Conservation (phyloP, 2,888 invertebrate species). For the Cheilosia variabilis region DNA sequence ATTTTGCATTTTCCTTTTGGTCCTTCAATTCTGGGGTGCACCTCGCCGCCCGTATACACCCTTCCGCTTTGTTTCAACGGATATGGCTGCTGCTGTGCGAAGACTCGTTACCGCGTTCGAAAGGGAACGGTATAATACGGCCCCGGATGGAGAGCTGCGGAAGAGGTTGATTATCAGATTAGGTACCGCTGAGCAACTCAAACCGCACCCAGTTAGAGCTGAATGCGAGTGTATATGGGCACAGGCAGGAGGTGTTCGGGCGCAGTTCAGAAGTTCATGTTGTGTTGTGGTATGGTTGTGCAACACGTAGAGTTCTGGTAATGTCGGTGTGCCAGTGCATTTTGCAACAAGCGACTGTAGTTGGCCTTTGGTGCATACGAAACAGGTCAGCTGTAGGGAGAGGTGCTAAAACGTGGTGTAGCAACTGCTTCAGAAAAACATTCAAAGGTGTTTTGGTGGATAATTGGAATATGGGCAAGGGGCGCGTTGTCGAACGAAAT, state of each 20-base stretch:
- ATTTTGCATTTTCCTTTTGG: slow-evolving; percentile 10
- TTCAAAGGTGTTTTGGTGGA: slow-evolving; percentile 4
- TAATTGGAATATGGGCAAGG: neutral
- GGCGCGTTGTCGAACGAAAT: slow-evolving; percentile 14
- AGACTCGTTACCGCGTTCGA: slow-evolving; percentile 39
- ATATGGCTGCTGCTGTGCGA: slow-evolving; percentile 16
- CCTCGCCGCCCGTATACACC: neutral
- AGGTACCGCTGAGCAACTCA: slow-evolving; percentile 67
- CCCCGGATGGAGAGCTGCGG: slow-evolving; percentile 42
- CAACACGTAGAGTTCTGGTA: slow-evolving; percentile 45
- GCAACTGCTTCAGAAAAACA: slow-evolving; percentile 8
- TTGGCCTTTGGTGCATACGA: neutral
- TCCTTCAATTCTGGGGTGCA: slow-evolving; percentile 1
- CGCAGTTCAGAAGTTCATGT: slow-evolving; percentile 43
- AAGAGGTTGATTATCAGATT: slow-evolving; percentile 73
- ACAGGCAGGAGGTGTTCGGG: slow-evolving; percentile 13
- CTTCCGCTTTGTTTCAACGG: slow-evolving; percentile 5
- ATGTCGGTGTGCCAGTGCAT: slow-evolving; percentile 55
- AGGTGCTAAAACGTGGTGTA: slow-evolving; percentile 13
- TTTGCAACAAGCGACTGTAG: slow-evolving; percentile 25
- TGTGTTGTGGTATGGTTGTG: slow-evolving; percentile 41
- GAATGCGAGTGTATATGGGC: neutral
- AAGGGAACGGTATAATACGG: neutral
- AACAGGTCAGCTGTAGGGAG: neutral
- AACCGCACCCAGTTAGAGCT: slow-evolving; percentile 62